phyloP scores from a whole-genome alignment of 1,140 invertebrate species.

The Tachypleus tridentatus region DNA sequence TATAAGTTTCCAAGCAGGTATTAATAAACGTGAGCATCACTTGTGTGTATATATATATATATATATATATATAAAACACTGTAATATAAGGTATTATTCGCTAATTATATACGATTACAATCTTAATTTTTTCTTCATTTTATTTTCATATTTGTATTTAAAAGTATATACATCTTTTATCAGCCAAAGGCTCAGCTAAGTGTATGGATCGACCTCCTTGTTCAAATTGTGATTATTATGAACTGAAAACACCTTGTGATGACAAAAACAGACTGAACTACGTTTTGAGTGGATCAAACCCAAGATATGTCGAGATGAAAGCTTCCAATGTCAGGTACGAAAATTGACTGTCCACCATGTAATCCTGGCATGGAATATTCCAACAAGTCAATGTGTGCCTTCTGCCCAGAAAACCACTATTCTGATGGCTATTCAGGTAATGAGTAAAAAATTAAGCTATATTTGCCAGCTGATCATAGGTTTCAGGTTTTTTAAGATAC shows the following conservation, averaged over 20 bases:
- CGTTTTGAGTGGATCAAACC: slow-evolving; percentile 26
- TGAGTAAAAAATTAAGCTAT: too few species aligned
- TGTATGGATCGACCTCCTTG: slow-evolving; percentile 42
- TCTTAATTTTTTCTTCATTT: too few species aligned
- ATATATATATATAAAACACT: too few species aligned
- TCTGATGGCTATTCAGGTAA: slow-evolving; percentile 33
- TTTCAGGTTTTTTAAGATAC: slow-evolving; percentile 21
- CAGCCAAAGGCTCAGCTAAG: slow-evolving; percentile 33
- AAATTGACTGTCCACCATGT: slow-evolving; percentile 40
- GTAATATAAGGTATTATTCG: too few species aligned
- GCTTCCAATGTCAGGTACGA: slow-evolving; percentile 32
- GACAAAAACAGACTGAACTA: slow-evolving; percentile 37
- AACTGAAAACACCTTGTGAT: slow-evolving; percentile 40
- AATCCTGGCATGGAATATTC: slow-evolving; percentile 43
- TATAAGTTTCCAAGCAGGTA: too few species aligned
- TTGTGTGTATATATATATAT: too few species aligned
- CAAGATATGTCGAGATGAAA: slow-evolving; percentile 39
- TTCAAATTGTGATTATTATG: slow-evolving; percentile 43
- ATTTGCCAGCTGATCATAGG: slow-evolving; percentile 19
- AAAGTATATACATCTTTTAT: slow-evolving; percentile 14
- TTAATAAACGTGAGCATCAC: too few species aligned
- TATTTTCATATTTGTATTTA: background rate
- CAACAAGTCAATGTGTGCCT: slow-evolving; percentile 29
- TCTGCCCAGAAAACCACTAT: slow-evolving; percentile 34
- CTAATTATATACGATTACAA: too few species aligned